Evolutionary conservation across 2,888 invertebrate genomes (phyloP).

Genomic region (Lathronympha strigana): DNA sequence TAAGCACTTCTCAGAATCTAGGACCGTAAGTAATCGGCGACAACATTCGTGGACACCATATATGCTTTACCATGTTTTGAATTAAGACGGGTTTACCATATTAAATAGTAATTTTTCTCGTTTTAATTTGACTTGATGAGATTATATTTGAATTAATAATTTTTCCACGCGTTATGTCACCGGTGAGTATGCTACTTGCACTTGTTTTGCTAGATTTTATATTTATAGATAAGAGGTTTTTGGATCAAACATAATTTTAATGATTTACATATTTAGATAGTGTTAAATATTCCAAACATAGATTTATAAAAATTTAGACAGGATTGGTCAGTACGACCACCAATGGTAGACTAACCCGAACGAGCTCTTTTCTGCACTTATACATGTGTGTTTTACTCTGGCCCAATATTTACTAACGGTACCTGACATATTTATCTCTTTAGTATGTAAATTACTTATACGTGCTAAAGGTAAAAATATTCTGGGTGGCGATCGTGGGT

Average conservation of each 20-base stretch:
- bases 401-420: conserved; percentile 35
- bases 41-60: conserved; percentile 34
- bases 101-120: conserved; percentile 27
- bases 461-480: conserved; percentile 8
- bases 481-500: not conserved
- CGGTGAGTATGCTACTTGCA: no score
- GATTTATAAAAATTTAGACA: conserved; percentile 7
- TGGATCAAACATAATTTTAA: no score
- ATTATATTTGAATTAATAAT: conserved; percentile 13
- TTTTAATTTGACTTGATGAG: conserved; percentile 17
- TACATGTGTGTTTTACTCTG: conserved; percentile 8
- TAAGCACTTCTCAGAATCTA: conserved; percentile 38
- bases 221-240: no score
- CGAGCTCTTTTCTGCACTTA: conserved; percentile 20
- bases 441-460: conserved; percentile 22
- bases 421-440: conserved; percentile 12
- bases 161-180: conserved; percentile 17
- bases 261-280: no score
- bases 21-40: conserved; percentile 15
- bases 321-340: conserved; percentile 15
- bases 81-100: conserved; percentile 36
- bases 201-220: no score
- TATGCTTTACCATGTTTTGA: conserved; percentile 36
- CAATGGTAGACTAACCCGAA: conserved; percentile 11
- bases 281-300: not conserved